phyloP scores from a whole-genome alignment of 2,113 vertebrate genomes.

The Otis tarda region DNA sequence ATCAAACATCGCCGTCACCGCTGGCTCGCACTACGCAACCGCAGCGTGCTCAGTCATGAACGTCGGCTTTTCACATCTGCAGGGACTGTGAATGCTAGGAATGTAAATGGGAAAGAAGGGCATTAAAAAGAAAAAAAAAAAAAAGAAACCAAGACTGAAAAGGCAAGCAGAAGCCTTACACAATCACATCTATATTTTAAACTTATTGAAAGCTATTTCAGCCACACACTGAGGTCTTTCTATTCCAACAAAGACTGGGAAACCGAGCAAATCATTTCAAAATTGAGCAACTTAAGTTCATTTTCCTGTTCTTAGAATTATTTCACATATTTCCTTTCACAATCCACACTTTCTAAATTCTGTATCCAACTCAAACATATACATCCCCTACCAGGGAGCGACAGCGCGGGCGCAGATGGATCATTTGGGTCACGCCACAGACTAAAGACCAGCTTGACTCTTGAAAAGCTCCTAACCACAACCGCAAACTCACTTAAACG shows the following conservation, averaged over 20 bases:
- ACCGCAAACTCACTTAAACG: not conserved
- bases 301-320: not conserved
- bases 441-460: not conserved
- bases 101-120: not conserved
- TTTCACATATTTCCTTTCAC: not conserved
- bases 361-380: not conserved
- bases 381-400: not conserved
- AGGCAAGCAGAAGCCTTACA: not conserved
- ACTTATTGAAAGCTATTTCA: not conserved
- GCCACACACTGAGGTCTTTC: not conserved
- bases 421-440: not conserved
- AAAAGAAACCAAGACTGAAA: not conserved
- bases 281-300: not conserved
- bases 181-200: not conserved
- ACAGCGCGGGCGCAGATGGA: not conserved
- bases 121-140: not conserved
- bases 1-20: not conserved
- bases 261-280: not conserved
- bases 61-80: not conserved
- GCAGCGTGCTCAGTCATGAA: not conserved
- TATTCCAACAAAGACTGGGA: not conserved
- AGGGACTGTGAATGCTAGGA: not conserved
- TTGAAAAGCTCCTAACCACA: not conserved
- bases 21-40: not conserved
- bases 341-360: not conserved